Percentiles rank a stretch among this genome's conserved stretches.
Conservation (phyloP, 2,797 vertebrate genomes). For the Eulemur coronatus region DNA sequence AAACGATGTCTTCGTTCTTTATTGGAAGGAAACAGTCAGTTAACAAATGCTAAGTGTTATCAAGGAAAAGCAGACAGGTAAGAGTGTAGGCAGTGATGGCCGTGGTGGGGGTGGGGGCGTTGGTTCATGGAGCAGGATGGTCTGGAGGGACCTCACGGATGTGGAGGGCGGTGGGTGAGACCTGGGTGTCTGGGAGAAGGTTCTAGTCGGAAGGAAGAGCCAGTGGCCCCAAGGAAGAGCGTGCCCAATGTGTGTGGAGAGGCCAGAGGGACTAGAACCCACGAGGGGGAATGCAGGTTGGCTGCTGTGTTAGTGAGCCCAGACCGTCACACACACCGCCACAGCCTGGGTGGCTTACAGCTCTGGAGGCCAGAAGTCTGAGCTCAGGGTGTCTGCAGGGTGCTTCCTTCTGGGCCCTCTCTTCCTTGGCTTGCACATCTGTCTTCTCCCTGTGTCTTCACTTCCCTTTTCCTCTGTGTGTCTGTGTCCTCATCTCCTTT, state of each 20-base stretch:
- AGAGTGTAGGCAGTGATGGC: neutral
- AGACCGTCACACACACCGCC: neutral
- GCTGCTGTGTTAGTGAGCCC: neutral
- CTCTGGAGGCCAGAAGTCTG: neutral
- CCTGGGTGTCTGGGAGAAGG: neutral
- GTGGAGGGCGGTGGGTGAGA: neutral
- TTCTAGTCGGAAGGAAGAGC: neutral
- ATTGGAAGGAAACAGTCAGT: neutral
- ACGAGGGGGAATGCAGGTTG: neutral
- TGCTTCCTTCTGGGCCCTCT: neutral
- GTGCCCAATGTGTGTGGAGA: neutral
- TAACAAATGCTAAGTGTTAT: neutral
- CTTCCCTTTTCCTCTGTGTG: neutral
- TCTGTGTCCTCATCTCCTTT: neutral
- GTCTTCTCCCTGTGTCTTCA: neutral
- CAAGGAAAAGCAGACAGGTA: neutral
- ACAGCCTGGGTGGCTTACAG: too few species aligned
- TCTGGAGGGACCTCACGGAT: neutral
- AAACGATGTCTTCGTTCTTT: neutral
- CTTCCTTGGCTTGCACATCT: neutral
- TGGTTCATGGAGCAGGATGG: neutral
- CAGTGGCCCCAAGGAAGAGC: neutral
- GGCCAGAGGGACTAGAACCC: neutral
- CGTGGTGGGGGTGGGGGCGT: fast-evolving
- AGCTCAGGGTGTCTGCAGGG: neutral